These are phyloP conservation scores for Ailuropoda melanoleuca DNA, from an alignment of 2,113 vertebrate species.

Conservation along the genomic window DNA sequence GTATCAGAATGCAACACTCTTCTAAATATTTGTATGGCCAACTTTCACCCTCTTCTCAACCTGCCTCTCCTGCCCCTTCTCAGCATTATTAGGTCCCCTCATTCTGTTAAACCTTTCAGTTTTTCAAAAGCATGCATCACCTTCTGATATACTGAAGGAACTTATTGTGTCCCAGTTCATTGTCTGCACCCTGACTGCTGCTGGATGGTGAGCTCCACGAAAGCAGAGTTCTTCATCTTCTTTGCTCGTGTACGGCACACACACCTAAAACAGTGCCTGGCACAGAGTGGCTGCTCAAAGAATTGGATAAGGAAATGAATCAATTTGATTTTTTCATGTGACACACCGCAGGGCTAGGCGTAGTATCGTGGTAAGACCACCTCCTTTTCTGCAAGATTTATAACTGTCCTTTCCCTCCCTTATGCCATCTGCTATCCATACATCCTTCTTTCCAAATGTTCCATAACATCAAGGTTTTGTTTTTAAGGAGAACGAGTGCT, in stretches of 20 bases:
- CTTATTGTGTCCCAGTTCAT: neutral
- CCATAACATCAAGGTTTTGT: neutral
- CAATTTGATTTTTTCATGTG: neutral
- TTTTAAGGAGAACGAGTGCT: conserved; percentile 14
- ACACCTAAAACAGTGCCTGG: neutral
- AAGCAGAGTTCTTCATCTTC: neutral
- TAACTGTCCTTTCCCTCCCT: neutral
- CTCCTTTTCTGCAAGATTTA: neutral
- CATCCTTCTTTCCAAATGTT: neutral
- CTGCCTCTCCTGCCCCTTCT: neutral
- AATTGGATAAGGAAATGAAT: neutral
- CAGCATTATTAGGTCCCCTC: neutral
- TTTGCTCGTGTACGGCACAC: neutral
- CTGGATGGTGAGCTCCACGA: neutral
- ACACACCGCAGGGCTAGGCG: neutral
- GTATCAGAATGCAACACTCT: neutral
- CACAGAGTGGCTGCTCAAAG: neutral
- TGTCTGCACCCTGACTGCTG: neutral
- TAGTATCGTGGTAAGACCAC: no score
- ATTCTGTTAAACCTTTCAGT: neutral
- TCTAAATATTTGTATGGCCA: neutral
- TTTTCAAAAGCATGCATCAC: neutral
- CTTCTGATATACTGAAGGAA: neutral
- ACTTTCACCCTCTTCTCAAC: neutral
- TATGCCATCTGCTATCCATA: neutral